These are phyloP conservation scores for Cydia amplana DNA, from an alignment of 1,140 invertebrate genomes.

Conservation along the genomic window DNA sequence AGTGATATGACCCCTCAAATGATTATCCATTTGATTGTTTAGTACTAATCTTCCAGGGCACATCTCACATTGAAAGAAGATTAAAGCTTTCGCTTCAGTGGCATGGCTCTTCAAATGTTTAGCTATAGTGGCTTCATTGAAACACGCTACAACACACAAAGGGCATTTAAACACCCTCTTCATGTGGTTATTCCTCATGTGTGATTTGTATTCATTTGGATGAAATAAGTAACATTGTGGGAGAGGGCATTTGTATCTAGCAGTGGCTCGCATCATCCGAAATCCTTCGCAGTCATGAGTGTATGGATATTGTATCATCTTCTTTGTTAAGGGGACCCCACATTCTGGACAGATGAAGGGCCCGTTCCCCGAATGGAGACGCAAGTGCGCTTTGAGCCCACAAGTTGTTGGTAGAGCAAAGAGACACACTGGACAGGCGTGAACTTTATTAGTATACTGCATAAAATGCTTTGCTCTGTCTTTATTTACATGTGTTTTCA, in stretches of 20 bases:
- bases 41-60: constrained; percentile 61
- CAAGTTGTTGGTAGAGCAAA: constrained; percentile 74
- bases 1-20: constrained; percentile 55
- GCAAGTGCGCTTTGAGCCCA: constrained; percentile 71
- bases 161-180: constrained; percentile 71
- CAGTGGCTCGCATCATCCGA: constrained; percentile 74
- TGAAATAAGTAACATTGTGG: constrained; percentile 67
- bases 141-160: constrained; percentile 63
- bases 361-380: constrained; percentile 69
- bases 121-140: constrained; percentile 52
- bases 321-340: constrained; percentile 64
- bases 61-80: constrained; percentile 65
- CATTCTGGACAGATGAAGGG: constrained; percentile 80
- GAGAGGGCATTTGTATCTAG: constrained; percentile 66
- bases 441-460: constrained; percentile 51
- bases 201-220: constrained; percentile 66
- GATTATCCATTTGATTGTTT: constrained; percentile 52
- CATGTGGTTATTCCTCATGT: constrained; percentile 71
- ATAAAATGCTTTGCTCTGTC: constrained; percentile 64
- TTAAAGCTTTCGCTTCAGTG: constrained; percentile 38
- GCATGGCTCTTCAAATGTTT: constrained; percentile 53
- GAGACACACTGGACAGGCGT: constrained; percentile 69
- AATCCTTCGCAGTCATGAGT: constrained; percentile 77
- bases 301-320: constrained; percentile 56
- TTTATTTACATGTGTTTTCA: constrained; percentile 45